These are phyloP conservation scores for Apamea sordens DNA, from an alignment of 2,888 invertebrate genomes.

Conservation along the genomic window DNA sequence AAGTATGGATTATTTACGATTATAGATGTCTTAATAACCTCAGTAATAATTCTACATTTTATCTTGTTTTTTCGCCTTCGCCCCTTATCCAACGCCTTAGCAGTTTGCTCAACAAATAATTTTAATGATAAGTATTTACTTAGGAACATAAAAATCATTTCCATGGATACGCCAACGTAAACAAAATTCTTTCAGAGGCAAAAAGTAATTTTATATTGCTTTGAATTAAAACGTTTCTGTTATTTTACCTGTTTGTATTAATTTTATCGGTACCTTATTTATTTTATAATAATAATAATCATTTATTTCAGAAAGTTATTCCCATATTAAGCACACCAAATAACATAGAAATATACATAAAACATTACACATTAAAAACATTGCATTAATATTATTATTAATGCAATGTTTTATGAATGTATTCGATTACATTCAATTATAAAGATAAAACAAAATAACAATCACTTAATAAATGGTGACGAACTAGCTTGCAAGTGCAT, in stretches of 20 bases:
- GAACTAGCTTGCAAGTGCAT: no score
- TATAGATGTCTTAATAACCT: not conserved
- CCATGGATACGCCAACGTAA: slow-evolving; percentile 37
- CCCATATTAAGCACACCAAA: no score
- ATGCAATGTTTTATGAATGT: no score
- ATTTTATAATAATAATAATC: not conserved
- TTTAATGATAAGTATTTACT: slow-evolving; percentile 64
- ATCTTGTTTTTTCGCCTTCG: slow-evolving; percentile 9
- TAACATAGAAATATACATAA: no score
- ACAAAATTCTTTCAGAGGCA: slow-evolving; percentile 26
- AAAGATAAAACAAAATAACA: no score
- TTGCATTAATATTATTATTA: no score
- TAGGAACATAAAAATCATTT: slow-evolving; percentile 61
- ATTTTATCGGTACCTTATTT: not conserved
- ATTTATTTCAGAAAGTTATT: no score
- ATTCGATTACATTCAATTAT: no score
- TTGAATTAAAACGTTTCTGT: slow-evolving; percentile 22
- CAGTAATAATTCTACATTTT: slow-evolving; percentile 39
- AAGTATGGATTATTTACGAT: not conserved
- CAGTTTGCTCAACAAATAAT: slow-evolving; percentile 63
- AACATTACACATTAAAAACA: no score
- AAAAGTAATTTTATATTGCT: slow-evolving; percentile 33
- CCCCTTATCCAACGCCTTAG: slow-evolving; percentile 40
- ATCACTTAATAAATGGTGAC: no score
- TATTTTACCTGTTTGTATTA: slow-evolving; percentile 12